phyloP scores from a whole-genome alignment of 64 coral and sea anemone genomes.

The Hydrozoanthus tunicans region DNA sequence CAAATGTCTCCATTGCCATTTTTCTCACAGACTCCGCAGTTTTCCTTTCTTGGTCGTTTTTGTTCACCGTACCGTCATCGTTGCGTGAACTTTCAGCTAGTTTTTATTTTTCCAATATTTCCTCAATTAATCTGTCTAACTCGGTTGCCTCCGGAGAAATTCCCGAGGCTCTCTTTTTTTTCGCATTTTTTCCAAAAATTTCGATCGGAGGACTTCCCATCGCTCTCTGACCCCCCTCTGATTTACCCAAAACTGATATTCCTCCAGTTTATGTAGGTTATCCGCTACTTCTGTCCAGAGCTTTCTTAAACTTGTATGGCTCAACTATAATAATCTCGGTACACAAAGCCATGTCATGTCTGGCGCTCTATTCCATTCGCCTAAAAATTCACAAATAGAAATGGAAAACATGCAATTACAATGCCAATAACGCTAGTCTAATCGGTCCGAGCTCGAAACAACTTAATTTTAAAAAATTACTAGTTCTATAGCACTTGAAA shows the following conservation, averaged over 20 bases:
- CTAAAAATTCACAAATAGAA: not conserved
- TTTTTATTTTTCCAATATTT: not conserved
- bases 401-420: conserved; percentile 12
- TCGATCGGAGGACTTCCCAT: not conserved
- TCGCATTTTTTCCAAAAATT: conserved; percentile 1
- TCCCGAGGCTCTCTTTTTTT: not conserved
- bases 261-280: not conserved
- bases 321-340: not conserved
- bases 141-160: not conserved
- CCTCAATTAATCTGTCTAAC: not conserved
- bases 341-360: not conserved
- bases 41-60: not conserved
- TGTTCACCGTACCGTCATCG: not conserved
- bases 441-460: not conserved
- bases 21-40: not conserved
- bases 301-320: not conserved
- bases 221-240: not conserved
- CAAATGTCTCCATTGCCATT: not conserved
- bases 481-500: not conserved
- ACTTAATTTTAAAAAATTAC: not conserved
- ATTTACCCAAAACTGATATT: not conserved
- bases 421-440: conserved; percentile 3
- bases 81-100: not conserved
- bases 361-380: conserved; percentile 5
- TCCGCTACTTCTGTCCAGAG: too few relatives aligned